Percentiles rank a stretch among this genome's conserved stretches.
Conservation (phyloP, 1,140 invertebrate species). For the Drosophila carrolli region DNA sequence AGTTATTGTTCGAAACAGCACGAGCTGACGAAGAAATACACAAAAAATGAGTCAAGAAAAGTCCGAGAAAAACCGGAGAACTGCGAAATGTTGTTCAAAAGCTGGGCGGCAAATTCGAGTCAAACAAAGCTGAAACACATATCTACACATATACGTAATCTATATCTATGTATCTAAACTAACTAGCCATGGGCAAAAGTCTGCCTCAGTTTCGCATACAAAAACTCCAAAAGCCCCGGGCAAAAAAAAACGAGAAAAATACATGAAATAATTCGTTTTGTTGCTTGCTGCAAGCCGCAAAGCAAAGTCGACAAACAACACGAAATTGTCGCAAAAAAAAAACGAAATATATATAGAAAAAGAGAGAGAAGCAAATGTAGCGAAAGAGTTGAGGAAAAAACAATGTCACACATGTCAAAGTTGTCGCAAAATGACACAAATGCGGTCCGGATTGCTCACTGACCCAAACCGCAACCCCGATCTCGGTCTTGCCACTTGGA, state of each 20-base stretch:
- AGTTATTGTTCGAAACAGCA: conserved; percentile 64
- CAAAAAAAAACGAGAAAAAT: conserved; percentile 29
- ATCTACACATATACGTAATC: conserved; percentile 39
- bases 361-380: conserved; percentile 17
- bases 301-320: conserved; percentile 67
- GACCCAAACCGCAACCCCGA: conserved; percentile 50
- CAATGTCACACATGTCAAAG: conserved; percentile 83
- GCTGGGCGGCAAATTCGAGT: conserved; percentile 68
- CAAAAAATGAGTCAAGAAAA: conserved; percentile 57
- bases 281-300: conserved; percentile 65
- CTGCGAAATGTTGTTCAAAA: conserved; percentile 52
- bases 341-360: conserved; percentile 26
- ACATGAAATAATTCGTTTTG: conserved; percentile 71
- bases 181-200: conserved; percentile 66
- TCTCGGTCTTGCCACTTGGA: conserved; percentile 53
- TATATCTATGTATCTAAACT: conserved; percentile 72
- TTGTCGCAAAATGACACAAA: conserved; percentile 83
- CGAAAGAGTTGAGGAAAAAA: conserved; percentile 57
- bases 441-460: conserved; percentile 78
- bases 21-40: conserved; percentile 38
- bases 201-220: conserved; percentile 61
- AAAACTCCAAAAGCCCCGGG: conserved; percentile 21
- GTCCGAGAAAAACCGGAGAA: conserved; percentile 9
- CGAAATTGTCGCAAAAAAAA: conserved; percentile 70
- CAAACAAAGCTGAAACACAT: conserved; percentile 36